These are phyloP conservation scores for Periparus ater DNA, from an alignment of 2,797 vertebrate genomes.

Conservation along the genomic window DNA sequence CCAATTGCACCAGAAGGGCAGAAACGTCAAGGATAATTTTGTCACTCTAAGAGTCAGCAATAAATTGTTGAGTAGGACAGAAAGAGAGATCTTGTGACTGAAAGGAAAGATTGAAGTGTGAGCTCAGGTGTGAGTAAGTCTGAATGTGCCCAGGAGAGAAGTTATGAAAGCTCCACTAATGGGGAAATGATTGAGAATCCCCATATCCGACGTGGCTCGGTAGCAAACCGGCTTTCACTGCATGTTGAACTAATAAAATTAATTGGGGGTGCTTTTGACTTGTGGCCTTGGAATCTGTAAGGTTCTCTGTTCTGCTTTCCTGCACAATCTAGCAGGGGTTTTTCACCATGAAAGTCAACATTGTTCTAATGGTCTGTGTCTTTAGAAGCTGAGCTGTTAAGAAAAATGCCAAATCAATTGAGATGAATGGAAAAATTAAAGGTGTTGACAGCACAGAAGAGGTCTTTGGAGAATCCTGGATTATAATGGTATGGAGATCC, in stretches of 20 bases:
- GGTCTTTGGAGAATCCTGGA: not conserved
- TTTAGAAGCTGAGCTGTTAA: not conserved
- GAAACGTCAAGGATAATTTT: constrained; percentile 22
- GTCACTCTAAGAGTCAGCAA: not conserved
- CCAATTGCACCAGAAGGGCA: not conserved
- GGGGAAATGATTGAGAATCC: constrained; percentile 47
- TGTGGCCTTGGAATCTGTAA: constrained; percentile 18
- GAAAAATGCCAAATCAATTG: constrained; percentile 4
- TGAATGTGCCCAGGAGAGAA: constrained; percentile 29
- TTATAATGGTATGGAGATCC: not conserved
- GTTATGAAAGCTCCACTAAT: constrained; percentile 40
- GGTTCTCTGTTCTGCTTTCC: constrained; percentile 32
- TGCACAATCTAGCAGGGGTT: not conserved
- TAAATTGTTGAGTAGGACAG: constrained; percentile 11
- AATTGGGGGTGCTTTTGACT: constrained; percentile 31
- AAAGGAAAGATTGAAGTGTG: constrained; percentile 38
- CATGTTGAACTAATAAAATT: not conserved
- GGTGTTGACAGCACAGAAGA: not conserved
- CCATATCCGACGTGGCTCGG: not conserved
- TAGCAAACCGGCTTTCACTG: constrained; percentile 41
- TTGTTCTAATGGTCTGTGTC: not conserved
- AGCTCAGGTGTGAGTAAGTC: constrained; percentile 4
- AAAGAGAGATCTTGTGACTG: constrained; percentile 28
- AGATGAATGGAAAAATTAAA: constrained; percentile 15
- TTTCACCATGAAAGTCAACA: not conserved